Percentiles rank a stretch among this genome's conserved stretches.
Conservation (phyloP, 2,797 vertebrate species). For the Mareca penelope region DNA sequence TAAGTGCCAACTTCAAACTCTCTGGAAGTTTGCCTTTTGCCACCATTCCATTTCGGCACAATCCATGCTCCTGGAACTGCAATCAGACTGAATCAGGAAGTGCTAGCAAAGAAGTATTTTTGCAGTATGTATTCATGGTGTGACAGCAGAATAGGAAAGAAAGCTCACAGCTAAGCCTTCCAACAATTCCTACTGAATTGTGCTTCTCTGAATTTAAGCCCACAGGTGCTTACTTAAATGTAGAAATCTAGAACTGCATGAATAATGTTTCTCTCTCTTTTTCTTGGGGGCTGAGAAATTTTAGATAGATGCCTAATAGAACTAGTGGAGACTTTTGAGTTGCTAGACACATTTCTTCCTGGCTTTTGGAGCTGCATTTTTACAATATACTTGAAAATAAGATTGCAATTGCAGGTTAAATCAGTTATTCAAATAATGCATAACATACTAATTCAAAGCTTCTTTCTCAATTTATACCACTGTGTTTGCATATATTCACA, state of each 20-base stretch:
- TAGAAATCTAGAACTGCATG: not conserved
- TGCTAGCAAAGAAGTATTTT: not conserved
- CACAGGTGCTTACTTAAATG: not conserved
- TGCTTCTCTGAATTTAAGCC: not conserved
- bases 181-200: not conserved
- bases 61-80: not conserved
- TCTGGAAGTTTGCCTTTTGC: not conserved
- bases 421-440: not conserved
- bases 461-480: not conserved
- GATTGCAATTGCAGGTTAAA: not conserved
- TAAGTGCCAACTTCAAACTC: not conserved
- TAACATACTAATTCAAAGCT: not conserved
- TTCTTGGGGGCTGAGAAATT: not conserved
- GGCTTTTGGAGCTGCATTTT: not conserved
- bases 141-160: not conserved
- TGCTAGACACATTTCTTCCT: conserved; percentile 6
- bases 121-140: not conserved
- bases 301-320: not conserved
- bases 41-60: not conserved
- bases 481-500: not conserved
- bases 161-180: not conserved
- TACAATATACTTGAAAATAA: not conserved
- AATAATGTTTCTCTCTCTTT: not conserved
- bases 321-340: not conserved
- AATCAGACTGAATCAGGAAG: not conserved